Conservation (phyloP, 2,888 invertebrate genomes). For the Cantharis nigra region DNA sequence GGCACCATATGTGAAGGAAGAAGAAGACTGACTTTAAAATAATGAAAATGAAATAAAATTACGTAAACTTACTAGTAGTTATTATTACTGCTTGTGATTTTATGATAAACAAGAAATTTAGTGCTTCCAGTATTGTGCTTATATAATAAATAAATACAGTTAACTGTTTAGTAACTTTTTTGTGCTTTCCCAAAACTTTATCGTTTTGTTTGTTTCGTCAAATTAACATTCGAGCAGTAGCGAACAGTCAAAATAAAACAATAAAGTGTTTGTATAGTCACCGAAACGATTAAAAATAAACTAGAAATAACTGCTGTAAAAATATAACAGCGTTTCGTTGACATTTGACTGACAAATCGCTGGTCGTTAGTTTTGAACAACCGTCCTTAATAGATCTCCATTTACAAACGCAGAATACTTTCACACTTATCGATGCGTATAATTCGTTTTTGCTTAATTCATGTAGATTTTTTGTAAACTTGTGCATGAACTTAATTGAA, state of each 20-base stretch:
- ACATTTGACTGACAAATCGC: constrained; percentile 36
- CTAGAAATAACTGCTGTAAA: constrained; percentile 34
- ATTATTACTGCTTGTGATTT: not conserved
- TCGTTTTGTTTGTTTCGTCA: not conserved
- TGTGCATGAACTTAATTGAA: not conserved
- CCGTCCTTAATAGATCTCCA: constrained; percentile 34
- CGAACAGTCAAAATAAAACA: constrained; percentile 4
- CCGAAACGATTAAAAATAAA: constrained; percentile 29
- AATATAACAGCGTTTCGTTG: constrained; percentile 29
- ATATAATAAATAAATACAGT: not conserved
- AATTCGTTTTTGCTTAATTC: constrained; percentile 5
- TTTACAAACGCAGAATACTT: constrained; percentile 22
- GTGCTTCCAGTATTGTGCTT: not conserved
- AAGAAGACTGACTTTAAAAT: not conserved
- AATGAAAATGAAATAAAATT: not conserved
- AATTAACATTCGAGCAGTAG: not conserved
- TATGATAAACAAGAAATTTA: not conserved
- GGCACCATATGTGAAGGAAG: not conserved
- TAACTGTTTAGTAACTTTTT: not conserved
- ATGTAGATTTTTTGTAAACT: not conserved
- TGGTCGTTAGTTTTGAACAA: constrained; percentile 35
- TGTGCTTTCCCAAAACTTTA: not conserved
- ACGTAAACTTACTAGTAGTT: not conserved
- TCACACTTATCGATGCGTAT: constrained; percentile 21
- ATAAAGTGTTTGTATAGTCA: not conserved